Percentiles rank a stretch among this genome's conserved stretches.
These are phyloP conservation scores for Xiphorhynchus elegans DNA, from an alignment of 2,113 vertebrate species.

Conservation along the genomic window DNA sequence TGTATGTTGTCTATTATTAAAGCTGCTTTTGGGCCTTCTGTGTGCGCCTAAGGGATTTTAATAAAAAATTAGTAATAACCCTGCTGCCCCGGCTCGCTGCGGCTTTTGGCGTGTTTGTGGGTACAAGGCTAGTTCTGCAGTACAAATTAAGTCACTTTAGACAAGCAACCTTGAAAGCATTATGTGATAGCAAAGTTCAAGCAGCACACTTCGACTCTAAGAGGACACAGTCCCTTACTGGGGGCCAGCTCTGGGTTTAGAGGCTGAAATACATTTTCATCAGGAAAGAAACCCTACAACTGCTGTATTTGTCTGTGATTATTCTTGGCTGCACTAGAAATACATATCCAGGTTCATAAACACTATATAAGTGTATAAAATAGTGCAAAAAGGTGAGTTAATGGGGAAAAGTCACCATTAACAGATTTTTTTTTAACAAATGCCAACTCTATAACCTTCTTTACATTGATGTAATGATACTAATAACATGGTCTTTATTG, in stretches of 20 bases:
- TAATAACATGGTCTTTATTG: conserved; percentile 61
- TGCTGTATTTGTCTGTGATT: conserved; percentile 43
- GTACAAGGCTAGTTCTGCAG: conserved; percentile 65
- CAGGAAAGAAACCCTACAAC: conserved; percentile 26
- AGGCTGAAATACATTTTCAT: conserved; percentile 65
- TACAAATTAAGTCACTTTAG: conserved; percentile 79
- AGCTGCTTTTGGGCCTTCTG: conserved; percentile 82
- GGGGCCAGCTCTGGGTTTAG: conserved; percentile 63
- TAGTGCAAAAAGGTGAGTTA: conserved; percentile 8
- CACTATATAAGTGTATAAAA: conserved; percentile 28
- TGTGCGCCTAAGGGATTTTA: conserved; percentile 84
- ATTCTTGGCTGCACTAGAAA: conserved; percentile 56
- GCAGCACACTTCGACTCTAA: conserved; percentile 33
- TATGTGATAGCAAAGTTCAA: conserved; percentile 72
- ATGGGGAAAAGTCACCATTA: conserved; percentile 44
- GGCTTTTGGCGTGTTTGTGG: conserved; percentile 68
- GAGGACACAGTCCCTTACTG: conserved; percentile 45
- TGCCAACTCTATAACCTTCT: conserved; percentile 61
- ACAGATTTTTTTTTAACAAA: conserved; percentile 31
- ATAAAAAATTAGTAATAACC: conserved; percentile 87
- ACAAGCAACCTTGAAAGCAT: conserved; percentile 71
- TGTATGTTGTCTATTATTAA: conserved; percentile 86
- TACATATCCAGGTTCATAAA: conserved; percentile 57
- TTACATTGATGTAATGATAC: conserved; percentile 61
- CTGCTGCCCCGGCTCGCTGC: conserved; percentile 72